Base-by-base conservation (phyloP, 2,888 invertebrate genomes). In the Plutella xylostella region DNA sequence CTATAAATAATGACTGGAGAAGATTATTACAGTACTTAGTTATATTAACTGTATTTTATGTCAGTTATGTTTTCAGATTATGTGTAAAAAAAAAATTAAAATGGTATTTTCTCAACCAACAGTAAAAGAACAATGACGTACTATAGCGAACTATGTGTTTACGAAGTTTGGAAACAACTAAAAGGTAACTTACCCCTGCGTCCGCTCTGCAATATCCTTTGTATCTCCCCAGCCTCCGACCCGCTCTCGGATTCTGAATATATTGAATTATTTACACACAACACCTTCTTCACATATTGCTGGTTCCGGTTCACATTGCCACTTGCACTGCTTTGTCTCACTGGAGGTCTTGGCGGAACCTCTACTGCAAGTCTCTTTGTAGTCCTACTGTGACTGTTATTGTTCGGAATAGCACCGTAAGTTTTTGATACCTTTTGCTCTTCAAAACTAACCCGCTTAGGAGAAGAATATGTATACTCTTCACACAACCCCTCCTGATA, bases 211-310 rank as follows among this genome's bases (percentile, higher is more conserved):
- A 87, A 69, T 57, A 90, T 90, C 54, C 88, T 80, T 58, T 89
- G 89, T 47, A 90, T 86, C 71, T 91, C 91, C 4, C 89, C 89
- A 31, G 89, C 90, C 63, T 91, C 91, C 33, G 90, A 90, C 20
- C 90, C 90, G 60, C 90, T 89, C 65, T 91, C 91, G 49, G 89
- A 89, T 58, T 89, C 90, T 4, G 86, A 86, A 51, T 68, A 74
- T 48, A 70, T 43, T n/a, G 64, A 63, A 49, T 63, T 57, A 41
- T 58, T 60, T 33, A 55, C 58, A 45, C 56, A n/a, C n/a, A n/a
- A n/a, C n/a, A n/a, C n/a, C n/a, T n/a, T n/a, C n/a, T n/a, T n/a
- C n/a, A n/a, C n/a, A n/a, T n/a, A n/a, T n/a, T n/a, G n/a, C n/a
- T n/a, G n/a, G n/a, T n/a, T n/a, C n/a, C n/a, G n/a, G n/a, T n/a